A percentile compares a stretch with the other conserved stretches of the same genome.
These are phyloP conservation scores for Macrosteles quadrilineatus DNA, from an alignment of 1,140 invertebrate species.

Conservation along the genomic window DNA sequence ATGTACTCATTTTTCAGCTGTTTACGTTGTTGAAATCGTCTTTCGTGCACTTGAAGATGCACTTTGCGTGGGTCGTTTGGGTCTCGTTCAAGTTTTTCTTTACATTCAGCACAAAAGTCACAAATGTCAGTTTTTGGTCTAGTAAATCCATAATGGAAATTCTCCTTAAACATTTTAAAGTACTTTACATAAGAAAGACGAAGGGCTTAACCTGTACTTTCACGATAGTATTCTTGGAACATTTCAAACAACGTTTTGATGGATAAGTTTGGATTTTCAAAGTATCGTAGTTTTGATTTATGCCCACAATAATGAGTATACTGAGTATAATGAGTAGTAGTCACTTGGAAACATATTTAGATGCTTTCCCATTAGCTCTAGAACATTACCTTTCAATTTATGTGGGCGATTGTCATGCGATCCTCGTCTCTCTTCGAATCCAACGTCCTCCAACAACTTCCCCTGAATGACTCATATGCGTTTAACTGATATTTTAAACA, in stretches of 20 bases:
- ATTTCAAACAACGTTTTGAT: conserved; percentile 2
- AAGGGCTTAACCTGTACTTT: background rate
- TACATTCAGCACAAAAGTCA: conserved; percentile 26
- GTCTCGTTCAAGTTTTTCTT: conserved; percentile 24
- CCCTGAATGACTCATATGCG: conserved; percentile 5
- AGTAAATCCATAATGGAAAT: background rate
- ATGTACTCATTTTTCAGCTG: conserved; percentile 20
- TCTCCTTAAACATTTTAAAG: conserved; percentile 17
- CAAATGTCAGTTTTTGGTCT: conserved; percentile 24
- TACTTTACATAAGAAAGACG: background rate
- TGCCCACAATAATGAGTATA: too few relatives aligned
- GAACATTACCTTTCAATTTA: conserved; percentile 20
- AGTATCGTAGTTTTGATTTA: background rate
- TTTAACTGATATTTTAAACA: background rate
- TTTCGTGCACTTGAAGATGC: conserved; percentile 22
- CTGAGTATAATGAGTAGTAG: background rate
- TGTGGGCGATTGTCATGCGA: background rate
- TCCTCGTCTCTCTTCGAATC: conserved; percentile 16
- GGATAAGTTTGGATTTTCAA: conserved; percentile 15
- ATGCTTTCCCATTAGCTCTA: background rate
- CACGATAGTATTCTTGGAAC: conserved; percentile 1
- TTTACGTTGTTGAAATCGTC: conserved; percentile 26
- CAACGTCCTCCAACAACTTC: conserved; percentile 14
- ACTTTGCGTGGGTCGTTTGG: conserved; percentile 27
- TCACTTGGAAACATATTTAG: conserved; percentile 11